phyloP scores from a whole-genome alignment of 2,888 invertebrate species.

The Drosophila putrida region DNA sequence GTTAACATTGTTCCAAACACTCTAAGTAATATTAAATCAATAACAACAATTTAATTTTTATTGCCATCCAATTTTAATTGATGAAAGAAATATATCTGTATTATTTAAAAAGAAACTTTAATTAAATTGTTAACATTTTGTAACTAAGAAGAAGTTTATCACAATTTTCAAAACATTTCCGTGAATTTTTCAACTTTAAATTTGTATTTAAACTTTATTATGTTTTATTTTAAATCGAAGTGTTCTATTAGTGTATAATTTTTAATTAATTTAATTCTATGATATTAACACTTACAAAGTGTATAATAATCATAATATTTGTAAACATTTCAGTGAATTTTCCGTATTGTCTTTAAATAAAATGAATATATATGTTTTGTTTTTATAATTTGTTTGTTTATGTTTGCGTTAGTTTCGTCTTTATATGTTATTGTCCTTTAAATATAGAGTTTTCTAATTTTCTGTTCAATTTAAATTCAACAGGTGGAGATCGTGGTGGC shows the following conservation, averaged over 20 bases:
- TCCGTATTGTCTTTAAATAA: neutral
- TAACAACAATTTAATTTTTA: neutral
- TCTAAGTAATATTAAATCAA: too few species aligned
- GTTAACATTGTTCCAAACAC: constrained; percentile 15
- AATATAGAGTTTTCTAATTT: neutral
- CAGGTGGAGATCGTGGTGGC: constrained; percentile 32
- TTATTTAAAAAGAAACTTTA: too few species aligned
- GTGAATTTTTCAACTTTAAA: neutral
- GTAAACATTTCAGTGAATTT: neutral
- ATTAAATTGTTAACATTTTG: too few species aligned
- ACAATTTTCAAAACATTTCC: neutral
- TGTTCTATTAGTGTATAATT: neutral
- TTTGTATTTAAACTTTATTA: neutral
- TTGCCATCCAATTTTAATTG: too few species aligned
- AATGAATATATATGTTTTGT: neutral
- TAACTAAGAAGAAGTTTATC: neutral
- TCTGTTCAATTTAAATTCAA: neutral
- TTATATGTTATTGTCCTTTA: neutral
- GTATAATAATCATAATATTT: neutral
- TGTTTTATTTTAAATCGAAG: neutral
- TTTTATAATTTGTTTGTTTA: neutral
- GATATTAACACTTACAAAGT: neutral
- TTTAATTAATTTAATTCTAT: neutral
- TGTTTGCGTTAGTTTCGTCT: neutral
- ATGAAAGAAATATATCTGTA: neutral